Evolutionary conservation across 1,140 invertebrate species (phyloP).

Genomic region (Mylabris phalerata): DNA sequence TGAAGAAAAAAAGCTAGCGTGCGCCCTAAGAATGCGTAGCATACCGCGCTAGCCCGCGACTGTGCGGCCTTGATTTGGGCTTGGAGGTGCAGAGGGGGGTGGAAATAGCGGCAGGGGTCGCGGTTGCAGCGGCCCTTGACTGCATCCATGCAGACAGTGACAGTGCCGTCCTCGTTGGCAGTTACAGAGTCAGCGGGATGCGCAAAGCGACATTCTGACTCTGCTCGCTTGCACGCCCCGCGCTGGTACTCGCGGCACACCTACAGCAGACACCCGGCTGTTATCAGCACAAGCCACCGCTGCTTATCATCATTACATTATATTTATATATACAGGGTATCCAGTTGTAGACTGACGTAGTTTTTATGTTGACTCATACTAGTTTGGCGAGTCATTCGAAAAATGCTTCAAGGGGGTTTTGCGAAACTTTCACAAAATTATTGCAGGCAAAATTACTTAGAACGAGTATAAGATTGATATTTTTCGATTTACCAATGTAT

Average conservation of each 20-base stretch:
- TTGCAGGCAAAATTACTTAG: too few relatives aligned
- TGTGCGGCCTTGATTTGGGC: conserved; percentile 96
- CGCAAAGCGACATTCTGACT: conserved; percentile 95
- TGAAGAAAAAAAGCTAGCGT: conserved; percentile 31
- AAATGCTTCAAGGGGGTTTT: neutral
- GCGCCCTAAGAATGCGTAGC: conserved; percentile 55
- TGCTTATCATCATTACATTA: conserved; percentile 20
- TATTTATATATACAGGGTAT: too few relatives aligned
- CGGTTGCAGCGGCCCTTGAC: conserved; percentile 94
- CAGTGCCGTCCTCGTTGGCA: conserved; percentile 89
- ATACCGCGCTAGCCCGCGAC: conserved; percentile 91
- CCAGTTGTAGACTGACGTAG: too few relatives aligned
- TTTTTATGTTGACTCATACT: too few relatives aligned
- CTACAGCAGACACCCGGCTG: conserved; percentile 53
- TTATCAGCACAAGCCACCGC: conserved; percentile 35
- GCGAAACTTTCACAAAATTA: too few relatives aligned
- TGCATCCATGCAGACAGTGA: conserved; percentile 98
- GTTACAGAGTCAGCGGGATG: conserved; percentile 91
- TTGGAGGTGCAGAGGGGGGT: conserved; percentile 96
- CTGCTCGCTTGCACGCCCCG: conserved; percentile 91
- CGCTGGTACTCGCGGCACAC: conserved; percentile 98
- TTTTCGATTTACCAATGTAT: too few relatives aligned
- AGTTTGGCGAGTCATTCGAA: conserved; percentile 1
- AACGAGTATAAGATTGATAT: too few relatives aligned
- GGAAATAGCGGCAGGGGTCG: conserved; percentile 95